These are phyloP conservation scores for Metaphire vulgaris DNA, from an alignment of 1,140 invertebrate species.

Conservation along the genomic window DNA sequence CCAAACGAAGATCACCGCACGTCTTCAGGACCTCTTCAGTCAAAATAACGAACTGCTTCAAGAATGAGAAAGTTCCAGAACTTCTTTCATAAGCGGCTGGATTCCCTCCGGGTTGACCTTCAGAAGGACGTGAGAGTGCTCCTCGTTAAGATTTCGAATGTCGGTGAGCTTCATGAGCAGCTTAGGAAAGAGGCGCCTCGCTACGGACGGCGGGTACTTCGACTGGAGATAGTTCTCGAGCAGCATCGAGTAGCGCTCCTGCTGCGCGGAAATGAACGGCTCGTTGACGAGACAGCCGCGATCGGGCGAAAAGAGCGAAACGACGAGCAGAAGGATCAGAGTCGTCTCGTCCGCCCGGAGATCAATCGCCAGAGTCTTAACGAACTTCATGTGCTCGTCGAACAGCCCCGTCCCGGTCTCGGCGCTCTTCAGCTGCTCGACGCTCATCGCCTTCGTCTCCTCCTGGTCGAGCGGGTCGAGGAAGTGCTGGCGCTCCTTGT, in stretches of 20 bases:
- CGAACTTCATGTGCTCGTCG: conserved; percentile 56
- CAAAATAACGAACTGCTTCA: no score
- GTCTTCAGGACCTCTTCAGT: no score
- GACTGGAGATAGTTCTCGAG: conserved; percentile 54
- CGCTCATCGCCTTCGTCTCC: conserved; percentile 48
- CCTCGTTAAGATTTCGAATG: conserved; percentile 56
- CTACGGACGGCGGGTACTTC: conserved; percentile 48
- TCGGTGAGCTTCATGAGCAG: conserved; percentile 56
- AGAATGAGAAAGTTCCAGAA: conserved; percentile 41
- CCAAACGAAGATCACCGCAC: no score
- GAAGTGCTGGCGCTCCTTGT: conserved; percentile 45
- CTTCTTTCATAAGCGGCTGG: conserved; percentile 52
- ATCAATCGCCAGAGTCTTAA: conserved; percentile 48
- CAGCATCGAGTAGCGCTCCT: conserved; percentile 55
- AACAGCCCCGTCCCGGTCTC: conserved; percentile 47
- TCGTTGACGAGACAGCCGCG: conserved; percentile 31
- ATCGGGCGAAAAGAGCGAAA: conserved; percentile 56
- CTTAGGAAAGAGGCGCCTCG: conserved; percentile 53
- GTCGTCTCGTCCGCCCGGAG: conserved; percentile 54
- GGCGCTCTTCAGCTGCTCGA: conserved; percentile 38
- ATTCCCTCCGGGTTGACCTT: no score
- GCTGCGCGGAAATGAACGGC: conserved; percentile 47
- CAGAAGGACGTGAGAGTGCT: conserved; percentile 56
- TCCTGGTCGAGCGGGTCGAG: conserved; percentile 49
- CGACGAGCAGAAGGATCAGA: conserved; percentile 53